Conservation (phyloP, 2,113 vertebrate species). For the Chroicocephalus ridibundus region DNA sequence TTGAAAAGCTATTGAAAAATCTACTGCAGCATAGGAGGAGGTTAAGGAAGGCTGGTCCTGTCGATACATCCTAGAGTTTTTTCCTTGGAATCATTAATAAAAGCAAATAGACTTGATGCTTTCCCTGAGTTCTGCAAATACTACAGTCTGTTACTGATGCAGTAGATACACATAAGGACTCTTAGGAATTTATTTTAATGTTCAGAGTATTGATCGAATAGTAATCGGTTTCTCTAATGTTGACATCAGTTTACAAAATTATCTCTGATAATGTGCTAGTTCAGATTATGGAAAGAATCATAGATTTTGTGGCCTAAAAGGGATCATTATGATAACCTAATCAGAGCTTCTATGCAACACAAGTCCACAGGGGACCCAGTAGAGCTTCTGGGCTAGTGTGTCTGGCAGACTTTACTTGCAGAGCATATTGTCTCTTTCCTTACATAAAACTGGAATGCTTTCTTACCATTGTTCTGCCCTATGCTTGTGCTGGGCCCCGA, state of each 20-base stretch:
- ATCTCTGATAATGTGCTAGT: constrained; percentile 10
- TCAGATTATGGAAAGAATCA: background rate
- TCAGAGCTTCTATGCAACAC: background rate
- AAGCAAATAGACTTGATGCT: background rate
- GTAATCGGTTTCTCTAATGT: constrained; percentile 5
- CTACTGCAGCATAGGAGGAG: background rate
- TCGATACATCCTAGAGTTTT: background rate
- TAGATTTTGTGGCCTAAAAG: background rate
- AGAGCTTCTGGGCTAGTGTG: background rate
- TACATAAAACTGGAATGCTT: background rate
- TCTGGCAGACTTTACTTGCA: background rate
- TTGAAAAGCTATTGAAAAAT: background rate
- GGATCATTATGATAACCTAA: background rate
- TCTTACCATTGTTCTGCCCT: background rate
- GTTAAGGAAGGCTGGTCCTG: background rate
- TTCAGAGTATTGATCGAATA: background rate
- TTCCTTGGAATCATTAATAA: background rate
- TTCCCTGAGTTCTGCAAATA: constrained; percentile 7
- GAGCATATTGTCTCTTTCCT: background rate
- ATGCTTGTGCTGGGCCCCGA: background rate
- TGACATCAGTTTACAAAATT: constrained; percentile 21
- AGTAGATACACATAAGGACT: background rate
- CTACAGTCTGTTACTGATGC: background rate
- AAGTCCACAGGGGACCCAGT: background rate
- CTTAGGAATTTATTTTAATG: constrained; percentile 26